A percentile compares a stretch with the other conserved stretches of the same genome.
Evolutionary conservation across 2,113 vertebrate genomes (phyloP).

Genomic region (Aythya baeri): DNA sequence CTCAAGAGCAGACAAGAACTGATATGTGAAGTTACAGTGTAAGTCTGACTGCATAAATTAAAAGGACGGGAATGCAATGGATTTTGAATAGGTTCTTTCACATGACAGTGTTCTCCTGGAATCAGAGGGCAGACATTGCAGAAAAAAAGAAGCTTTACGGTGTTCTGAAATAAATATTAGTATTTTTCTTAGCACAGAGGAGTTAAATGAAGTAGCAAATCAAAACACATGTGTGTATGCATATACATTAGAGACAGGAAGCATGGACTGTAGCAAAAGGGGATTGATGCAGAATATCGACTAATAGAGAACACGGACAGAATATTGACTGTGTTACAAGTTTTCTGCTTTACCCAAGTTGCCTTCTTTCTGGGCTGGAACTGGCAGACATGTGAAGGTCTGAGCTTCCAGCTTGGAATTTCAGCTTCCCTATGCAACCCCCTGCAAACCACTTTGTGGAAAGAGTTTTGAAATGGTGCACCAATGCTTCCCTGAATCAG

Average conservation of each 20-base stretch:
- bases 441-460: not conserved
- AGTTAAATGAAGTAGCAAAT: conserved; percentile 57
- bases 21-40: conserved; percentile 60
- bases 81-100: conserved; percentile 74
- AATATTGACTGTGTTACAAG: not conserved
- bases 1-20: conserved; percentile 54
- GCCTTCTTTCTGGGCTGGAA: not conserved
- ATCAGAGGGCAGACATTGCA: conserved; percentile 55
- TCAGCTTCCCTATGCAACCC: not conserved
- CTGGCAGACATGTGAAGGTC: not conserved
- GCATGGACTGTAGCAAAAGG: not conserved
- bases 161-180: conserved; percentile 59
- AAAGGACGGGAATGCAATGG: conserved; percentile 55
- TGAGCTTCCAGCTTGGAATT: not conserved
- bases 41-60: conserved; percentile 65
- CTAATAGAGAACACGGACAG: not conserved
- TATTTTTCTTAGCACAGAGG: conserved; percentile 60
- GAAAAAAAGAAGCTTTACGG: conserved; percentile 56
- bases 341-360: not conserved
- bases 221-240: not conserved
- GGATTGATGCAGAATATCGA: not conserved
- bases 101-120: conserved; percentile 54
- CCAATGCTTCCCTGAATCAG: not conserved
- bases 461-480: not conserved
- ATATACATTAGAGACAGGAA: conserved; percentile 33